These are phyloP conservation scores for Vireo altiloquus DNA, from an alignment of 2,113 vertebrate genomes.

Conservation along the genomic window DNA sequence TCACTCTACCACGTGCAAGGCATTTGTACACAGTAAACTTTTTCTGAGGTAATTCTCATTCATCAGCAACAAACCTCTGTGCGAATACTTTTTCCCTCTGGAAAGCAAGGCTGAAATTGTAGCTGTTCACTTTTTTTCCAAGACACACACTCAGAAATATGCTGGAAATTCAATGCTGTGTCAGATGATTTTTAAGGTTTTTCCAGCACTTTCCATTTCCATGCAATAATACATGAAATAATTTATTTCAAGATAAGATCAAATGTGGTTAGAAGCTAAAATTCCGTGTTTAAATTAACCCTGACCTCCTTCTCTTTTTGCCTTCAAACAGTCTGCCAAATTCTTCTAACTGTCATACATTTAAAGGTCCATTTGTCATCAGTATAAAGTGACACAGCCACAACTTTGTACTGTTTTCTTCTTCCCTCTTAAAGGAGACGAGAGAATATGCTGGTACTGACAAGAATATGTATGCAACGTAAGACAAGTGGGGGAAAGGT, in stretches of 20 bases:
- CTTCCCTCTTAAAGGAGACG: not conserved
- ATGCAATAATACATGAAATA: not conserved
- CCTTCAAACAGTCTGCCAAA: conserved; percentile 2
- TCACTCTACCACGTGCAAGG: not conserved
- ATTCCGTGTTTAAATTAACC: conserved; percentile 18
- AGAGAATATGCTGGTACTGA: not conserved
- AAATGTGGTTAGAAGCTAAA: not conserved
- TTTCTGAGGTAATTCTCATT: not conserved
- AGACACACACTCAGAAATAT: not conserved
- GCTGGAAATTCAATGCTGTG: not conserved
- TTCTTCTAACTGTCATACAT: not conserved
- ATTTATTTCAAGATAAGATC: conserved; percentile 25
- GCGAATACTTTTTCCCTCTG: not conserved
- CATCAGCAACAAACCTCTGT: not conserved
- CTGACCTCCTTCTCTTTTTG: not conserved
- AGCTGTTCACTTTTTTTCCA: not conserved
- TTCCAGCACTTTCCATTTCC: not conserved
- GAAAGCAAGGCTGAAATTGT: not conserved
- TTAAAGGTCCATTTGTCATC: not conserved
- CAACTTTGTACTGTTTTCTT: not conserved
- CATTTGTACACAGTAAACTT: not conserved
- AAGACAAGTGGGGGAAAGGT: not conserved
- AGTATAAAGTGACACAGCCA: not conserved
- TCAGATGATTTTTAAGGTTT: not conserved
- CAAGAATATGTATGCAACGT: not conserved